Percentiles rank a stretch among this genome's conserved stretches.
These are phyloP conservation scores for Phataginus tetradactyla DNA, from an alignment of 2,797 vertebrate genomes.

Conservation along the genomic window DNA sequence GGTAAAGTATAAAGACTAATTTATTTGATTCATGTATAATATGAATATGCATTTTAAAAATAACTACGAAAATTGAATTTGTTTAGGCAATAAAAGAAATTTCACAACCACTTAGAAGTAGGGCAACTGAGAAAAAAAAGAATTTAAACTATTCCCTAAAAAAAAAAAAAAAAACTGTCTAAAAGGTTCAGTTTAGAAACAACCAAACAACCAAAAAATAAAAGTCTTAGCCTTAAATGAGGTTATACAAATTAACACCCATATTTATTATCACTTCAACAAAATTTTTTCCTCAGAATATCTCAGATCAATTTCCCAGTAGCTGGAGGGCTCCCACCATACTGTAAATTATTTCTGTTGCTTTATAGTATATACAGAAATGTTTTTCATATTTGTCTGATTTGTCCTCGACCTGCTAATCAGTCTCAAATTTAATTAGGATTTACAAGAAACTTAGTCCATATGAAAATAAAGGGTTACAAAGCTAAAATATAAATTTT, in stretches of 20 bases:
- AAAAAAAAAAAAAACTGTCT: not conserved
- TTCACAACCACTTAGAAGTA: constrained; percentile 18
- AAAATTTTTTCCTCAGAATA: not conserved
- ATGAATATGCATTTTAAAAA: not conserved
- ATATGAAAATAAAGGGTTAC: not conserved
- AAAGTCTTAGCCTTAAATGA: constrained; percentile 29
- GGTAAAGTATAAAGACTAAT: constrained; percentile 20
- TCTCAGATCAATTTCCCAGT: not conserved
- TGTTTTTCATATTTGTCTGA: constrained; percentile 1
- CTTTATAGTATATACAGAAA: not conserved
- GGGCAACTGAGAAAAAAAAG: not conserved
- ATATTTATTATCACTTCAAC: constrained; percentile 27
- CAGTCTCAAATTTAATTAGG: constrained; percentile 10
- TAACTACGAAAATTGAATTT: constrained; percentile 25
- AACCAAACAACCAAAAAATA: not conserved
- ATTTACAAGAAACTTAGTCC: constrained; percentile 2
- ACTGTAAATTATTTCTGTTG: not conserved
- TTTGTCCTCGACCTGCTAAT: not conserved
- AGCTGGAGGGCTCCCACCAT: not conserved
- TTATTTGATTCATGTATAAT: not conserved
- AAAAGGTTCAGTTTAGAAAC: not conserved
- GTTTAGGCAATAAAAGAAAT: constrained; percentile 2
- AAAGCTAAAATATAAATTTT: not conserved
- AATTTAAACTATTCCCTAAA: not conserved
- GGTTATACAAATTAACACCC: constrained; percentile 36